Evolutionary conservation across 2,113 vertebrate genomes (phyloP), one percentile per base, ranked within the genome.

Genomic region (Periophthalmus modestus): DNA sequence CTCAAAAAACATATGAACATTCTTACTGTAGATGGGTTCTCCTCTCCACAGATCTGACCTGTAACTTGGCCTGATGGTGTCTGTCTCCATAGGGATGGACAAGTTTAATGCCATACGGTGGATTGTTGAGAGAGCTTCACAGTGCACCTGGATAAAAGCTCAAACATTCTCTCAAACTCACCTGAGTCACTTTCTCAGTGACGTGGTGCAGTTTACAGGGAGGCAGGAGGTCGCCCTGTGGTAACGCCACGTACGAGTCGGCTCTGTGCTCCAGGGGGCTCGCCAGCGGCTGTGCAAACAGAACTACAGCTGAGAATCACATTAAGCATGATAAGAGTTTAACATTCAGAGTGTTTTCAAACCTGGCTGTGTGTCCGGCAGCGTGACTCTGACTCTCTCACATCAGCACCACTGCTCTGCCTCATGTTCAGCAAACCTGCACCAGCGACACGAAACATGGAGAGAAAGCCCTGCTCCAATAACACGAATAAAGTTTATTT

Each of bases 151-250:
- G 28, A 28, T 28, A 28, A 28, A 28, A 28, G 28, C 28, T 28
- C 28, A 28, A 28, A 28, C 3, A 3, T 28, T 28, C 19, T 7
- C 19, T 47, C 46, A 16, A 1, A 73, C 84, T 62, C 69, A 97
- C 96, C 96, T 97, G 95, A 1, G 96, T 98, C 80, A 97, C 95
- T 81, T 95, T 97, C 89, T 97, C 96, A 0, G 96, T 97, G 78
- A 98, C 96, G 0, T 96, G 95, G 85, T 98, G 96, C 82, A 97
- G 90, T 82, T 96, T 96, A 82, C 89, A 92, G 39, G 96, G 95
- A 2, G 95, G 93, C 11, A 96, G 93, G 89, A 98, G 95, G 87
- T 96, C 96, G 0, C 93, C 82, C 1, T 94, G 74, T 0, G 95
- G 92, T 0, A 94, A 91, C 0, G 93, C 85, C 78, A 95, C 86